Evolutionary conservation across 2,888 invertebrate species (phyloP).

Genomic region (Philereme vetulata): DNA sequence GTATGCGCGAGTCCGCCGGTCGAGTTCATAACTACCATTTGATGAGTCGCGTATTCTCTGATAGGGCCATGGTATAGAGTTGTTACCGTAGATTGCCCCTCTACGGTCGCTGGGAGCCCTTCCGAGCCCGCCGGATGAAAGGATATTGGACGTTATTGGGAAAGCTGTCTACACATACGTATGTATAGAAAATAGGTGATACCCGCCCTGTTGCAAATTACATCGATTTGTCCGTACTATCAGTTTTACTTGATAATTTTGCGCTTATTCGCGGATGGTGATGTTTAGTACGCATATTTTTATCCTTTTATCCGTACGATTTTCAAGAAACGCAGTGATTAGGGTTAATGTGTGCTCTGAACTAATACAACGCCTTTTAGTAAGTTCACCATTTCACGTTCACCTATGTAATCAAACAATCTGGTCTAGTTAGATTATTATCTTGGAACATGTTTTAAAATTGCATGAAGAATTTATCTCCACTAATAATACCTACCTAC

Average conservation of each 20-base stretch:
- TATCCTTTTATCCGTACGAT: background rate
- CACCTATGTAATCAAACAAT: no score
- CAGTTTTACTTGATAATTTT: constrained; percentile 40
- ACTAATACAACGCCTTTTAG: no score
- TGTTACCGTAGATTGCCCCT: constrained; percentile 47
- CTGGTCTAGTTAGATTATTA: no score
- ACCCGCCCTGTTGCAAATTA: constrained; percentile 74
- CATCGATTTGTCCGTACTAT: constrained; percentile 66
- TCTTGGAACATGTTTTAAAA: no score
- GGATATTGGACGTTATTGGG: constrained; percentile 46
- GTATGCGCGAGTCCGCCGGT: constrained; percentile 53
- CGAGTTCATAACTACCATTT: constrained; percentile 39
- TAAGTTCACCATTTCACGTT: no score
- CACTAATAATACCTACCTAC: no score
- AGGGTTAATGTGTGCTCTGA: no score
- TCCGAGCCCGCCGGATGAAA: constrained; percentile 35
- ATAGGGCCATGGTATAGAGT: constrained; percentile 44
- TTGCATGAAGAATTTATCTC: no score
- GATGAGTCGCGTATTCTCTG: constrained; percentile 50
- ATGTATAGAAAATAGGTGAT: constrained; percentile 46
- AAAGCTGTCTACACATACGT: constrained; percentile 44
- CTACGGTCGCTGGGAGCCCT: constrained; percentile 30
- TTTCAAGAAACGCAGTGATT: background rate
- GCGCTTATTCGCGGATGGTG: constrained; percentile 29
- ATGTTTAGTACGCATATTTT: background rate